Conservation (phyloP, 1,140 invertebrate species). For the Triops cancriformis region DNA sequence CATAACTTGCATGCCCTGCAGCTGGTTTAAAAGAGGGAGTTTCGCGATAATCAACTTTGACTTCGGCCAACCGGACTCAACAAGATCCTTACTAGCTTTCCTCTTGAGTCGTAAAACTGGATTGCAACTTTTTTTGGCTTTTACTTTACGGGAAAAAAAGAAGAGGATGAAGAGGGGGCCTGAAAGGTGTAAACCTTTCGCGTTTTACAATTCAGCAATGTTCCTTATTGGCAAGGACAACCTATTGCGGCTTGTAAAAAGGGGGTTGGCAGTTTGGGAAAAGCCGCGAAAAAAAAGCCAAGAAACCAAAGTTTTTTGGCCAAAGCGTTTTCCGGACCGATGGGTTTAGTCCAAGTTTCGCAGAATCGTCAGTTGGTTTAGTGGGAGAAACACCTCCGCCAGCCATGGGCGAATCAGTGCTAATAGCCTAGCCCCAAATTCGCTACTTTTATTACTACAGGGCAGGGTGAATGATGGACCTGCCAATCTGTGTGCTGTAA, state of each 20-base stretch:
- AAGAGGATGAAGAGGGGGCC: background rate
- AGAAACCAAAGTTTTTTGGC: background rate
- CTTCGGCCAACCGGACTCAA: too few species aligned
- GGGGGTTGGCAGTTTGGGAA: background rate
- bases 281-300: background rate
- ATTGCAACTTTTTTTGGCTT: background rate
- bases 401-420: background rate
- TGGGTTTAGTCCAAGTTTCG: background rate
- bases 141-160: background rate
- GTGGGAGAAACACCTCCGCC: background rate
- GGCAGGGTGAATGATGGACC: background rate
- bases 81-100: background rate
- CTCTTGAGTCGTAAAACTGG: background rate
- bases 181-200: background rate
- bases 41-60: too few species aligned
- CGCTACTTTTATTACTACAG: background rate
- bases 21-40: too few species aligned
- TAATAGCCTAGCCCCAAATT: background rate
- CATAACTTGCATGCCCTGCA: too few species aligned
- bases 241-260: conserved; percentile 1
- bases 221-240: background rate
- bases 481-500: background rate
- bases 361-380: background rate
- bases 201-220: conserved; percentile 6
- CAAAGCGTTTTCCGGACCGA: background rate